These are phyloP conservation scores for Papilio aristodemus DNA, from an alignment of 1,140 invertebrate genomes.

Conservation along the genomic window DNA sequence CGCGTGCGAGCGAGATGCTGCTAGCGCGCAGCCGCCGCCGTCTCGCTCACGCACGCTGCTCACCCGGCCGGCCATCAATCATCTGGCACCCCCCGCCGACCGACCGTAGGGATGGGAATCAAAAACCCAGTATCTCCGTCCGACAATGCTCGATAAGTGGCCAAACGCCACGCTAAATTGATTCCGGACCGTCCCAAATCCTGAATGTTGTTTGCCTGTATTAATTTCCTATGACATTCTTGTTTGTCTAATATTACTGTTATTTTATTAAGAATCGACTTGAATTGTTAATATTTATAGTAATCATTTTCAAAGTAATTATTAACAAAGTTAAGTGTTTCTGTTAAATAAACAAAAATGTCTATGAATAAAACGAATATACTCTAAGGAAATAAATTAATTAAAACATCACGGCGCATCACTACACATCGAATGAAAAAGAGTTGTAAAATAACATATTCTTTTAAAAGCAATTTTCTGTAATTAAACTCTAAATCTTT, in stretches of 20 bases:
- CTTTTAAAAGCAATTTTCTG: slow-evolving; percentile 24
- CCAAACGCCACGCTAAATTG: slow-evolving; percentile 73
- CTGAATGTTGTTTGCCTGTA: slow-evolving; percentile 51
- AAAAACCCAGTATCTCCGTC: slow-evolving; percentile 63
- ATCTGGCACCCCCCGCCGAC: slow-evolving; percentile 73
- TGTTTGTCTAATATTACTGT: slow-evolving; percentile 29
- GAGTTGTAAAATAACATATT: slow-evolving; percentile 24
- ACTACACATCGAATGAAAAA: slow-evolving; percentile 13
- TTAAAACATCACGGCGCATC: slow-evolving; percentile 8
- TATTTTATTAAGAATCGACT: no score
- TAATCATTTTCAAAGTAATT: no score
- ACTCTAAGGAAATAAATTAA: background rate
- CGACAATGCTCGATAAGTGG: slow-evolving; percentile 76
- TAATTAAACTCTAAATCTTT: slow-evolving; percentile 24
- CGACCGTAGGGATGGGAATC: slow-evolving; percentile 71
- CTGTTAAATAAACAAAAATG: background rate
- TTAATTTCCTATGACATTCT: slow-evolving; percentile 49
- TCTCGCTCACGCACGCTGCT: slow-evolving; percentile 52
- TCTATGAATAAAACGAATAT: background rate
- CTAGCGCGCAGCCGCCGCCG: slow-evolving; percentile 35
- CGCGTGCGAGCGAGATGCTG: slow-evolving; percentile 51
- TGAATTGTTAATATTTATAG: no score
- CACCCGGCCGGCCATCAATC: slow-evolving; percentile 75
- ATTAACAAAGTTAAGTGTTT: background rate
- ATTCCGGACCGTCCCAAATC: slow-evolving; percentile 62